phyloP scores from a whole-genome alignment of 2,797 vertebrate genomes.

The Melanotaenia nigrans region DNA sequence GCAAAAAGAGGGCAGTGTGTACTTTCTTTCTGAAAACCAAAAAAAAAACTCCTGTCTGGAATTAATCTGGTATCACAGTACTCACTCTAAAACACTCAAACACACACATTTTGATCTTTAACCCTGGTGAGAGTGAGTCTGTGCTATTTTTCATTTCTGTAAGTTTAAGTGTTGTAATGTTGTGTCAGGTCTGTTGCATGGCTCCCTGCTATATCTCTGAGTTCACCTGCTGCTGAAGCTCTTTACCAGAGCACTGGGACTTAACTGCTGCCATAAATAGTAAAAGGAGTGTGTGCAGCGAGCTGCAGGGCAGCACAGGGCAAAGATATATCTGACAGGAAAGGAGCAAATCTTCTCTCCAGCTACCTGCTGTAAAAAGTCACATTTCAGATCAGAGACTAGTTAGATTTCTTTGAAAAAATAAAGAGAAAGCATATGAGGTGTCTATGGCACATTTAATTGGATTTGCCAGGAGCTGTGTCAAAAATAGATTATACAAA shows the following conservation, averaged over 20 bases:
- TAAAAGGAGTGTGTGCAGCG: constrained; percentile 58
- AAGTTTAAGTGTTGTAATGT: constrained; percentile 67
- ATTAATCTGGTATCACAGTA: constrained; percentile 77
- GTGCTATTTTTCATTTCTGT: constrained; percentile 73
- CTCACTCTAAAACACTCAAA: constrained; percentile 41
- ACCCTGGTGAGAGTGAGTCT: constrained; percentile 52
- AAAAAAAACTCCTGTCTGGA: constrained; percentile 79
- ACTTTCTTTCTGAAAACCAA: constrained; percentile 70
- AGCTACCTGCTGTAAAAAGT: constrained; percentile 66
- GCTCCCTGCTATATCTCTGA: constrained; percentile 66
- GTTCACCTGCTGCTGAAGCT: constrained; percentile 80
- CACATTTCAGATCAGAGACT: constrained; percentile 46
- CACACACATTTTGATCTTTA: constrained; percentile 62
- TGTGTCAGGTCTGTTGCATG: constrained; percentile 73
- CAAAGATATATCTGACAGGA: constrained; percentile 72
- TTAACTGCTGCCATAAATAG: constrained; percentile 80
- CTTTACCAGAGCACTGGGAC: constrained; percentile 79
- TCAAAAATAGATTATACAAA: constrained; percentile 23
- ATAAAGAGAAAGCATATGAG: constrained; percentile 19
- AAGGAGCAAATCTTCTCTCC: constrained; percentile 63
- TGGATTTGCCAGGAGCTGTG: constrained; percentile 44
- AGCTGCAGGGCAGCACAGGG: constrained; percentile 54
- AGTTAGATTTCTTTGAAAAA: constrained; percentile 20
- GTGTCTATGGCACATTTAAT: constrained; percentile 30
- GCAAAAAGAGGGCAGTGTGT: constrained; percentile 60